These are phyloP conservation scores for Esox niger DNA, from an alignment of 2,113 vertebrate genomes.

Conservation along the genomic window DNA sequence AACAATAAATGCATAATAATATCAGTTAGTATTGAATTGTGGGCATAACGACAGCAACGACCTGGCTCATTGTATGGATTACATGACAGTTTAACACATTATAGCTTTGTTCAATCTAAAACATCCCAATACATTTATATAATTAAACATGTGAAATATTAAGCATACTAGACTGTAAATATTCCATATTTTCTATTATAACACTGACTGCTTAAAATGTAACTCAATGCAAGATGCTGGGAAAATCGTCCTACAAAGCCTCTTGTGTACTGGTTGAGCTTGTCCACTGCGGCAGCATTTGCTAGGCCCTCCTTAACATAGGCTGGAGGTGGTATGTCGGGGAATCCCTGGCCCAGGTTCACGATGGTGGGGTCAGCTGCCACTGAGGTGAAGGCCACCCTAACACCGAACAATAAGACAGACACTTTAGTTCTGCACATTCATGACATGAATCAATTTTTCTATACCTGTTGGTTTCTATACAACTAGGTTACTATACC, in stretches of 20 bases:
- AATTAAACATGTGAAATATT: too few relatives aligned
- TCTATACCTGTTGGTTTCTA: too few relatives aligned
- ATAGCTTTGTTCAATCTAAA: too few relatives aligned
- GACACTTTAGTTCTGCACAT: neutral
- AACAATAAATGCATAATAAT: too few relatives aligned
- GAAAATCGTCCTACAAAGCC: constrained; percentile 83
- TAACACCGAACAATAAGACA: constrained; percentile 43
- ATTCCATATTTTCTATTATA: too few relatives aligned
- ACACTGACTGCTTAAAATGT: neutral
- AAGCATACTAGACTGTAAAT: too few relatives aligned
- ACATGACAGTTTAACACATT: too few relatives aligned
- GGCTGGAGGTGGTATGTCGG: constrained; percentile 86
- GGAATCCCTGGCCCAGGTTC: constrained; percentile 90
- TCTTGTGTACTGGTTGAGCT: constrained; percentile 91
- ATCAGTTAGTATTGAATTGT: too few relatives aligned
- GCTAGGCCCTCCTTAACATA: constrained; percentile 86
- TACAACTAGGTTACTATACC: neutral
- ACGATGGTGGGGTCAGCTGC: constrained; percentile 87
- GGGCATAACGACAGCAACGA: too few relatives aligned
- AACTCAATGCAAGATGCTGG: neutral
- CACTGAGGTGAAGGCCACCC: constrained; percentile 87
- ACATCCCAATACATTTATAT: too few relatives aligned
- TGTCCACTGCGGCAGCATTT: constrained; percentile 76
- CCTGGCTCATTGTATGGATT: too few relatives aligned
- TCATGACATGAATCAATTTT: neutral